Conservation (phyloP, 2,888 invertebrate species). For the Candidula unifasciata region DNA sequence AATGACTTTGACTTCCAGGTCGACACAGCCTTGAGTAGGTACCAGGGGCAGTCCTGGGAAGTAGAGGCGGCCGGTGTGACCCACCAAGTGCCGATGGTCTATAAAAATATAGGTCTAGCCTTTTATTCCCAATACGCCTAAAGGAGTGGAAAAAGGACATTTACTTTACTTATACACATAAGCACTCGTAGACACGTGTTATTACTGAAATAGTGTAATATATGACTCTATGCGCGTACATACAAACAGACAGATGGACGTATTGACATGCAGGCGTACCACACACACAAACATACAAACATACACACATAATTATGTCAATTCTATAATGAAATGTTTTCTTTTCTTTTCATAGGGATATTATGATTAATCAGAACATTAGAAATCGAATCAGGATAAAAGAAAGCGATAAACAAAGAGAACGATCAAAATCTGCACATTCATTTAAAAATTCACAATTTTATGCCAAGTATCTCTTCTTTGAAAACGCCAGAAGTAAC, state of each 20-base stretch:
- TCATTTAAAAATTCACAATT: neutral
- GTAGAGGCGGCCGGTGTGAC: too few species aligned
- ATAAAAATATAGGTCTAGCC: too few species aligned
- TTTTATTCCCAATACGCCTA: too few species aligned
- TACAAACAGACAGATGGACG: neutral
- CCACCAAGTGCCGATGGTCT: too few species aligned
- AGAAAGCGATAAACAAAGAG: neutral
- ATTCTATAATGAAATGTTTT: neutral
- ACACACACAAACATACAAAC: slow-evolving; percentile 24
- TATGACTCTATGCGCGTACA: neutral
- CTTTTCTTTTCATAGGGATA: neutral
- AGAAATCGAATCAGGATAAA: neutral
- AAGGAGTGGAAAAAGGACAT: too few species aligned
- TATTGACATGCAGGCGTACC: neutral
- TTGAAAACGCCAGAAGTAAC: neutral
- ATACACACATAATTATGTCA: neutral
- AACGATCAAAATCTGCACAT: slow-evolving; percentile 4
- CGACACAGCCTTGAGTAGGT: too few species aligned
- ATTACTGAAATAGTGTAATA: too few species aligned
- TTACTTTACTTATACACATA: too few species aligned
- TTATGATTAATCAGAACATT: neutral
- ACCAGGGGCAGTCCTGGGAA: too few species aligned
- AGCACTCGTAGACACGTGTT: too few species aligned
- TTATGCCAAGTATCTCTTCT: slow-evolving; percentile 23
- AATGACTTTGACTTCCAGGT: too few species aligned